These are phyloP conservation scores for Polyploca ridens DNA, from an alignment of 2,888 invertebrate genomes.

Conservation along the genomic window DNA sequence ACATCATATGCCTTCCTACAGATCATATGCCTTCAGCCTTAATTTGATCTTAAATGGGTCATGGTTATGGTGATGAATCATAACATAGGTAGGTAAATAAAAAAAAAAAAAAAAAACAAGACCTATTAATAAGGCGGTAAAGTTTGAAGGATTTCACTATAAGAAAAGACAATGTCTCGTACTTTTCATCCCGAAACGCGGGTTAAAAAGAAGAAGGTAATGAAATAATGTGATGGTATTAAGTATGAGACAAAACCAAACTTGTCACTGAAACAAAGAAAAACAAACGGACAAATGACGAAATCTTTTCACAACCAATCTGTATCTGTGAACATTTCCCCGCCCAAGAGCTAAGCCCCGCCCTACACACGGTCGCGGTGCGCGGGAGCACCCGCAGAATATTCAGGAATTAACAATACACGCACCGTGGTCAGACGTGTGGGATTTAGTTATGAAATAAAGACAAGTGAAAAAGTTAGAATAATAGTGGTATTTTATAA, in stretches of 20 bases:
- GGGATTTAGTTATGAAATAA: background rate
- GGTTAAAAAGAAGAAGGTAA: too few species aligned
- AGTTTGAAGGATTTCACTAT: too few species aligned
- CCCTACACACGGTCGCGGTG: constrained; percentile 31
- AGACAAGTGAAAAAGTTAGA: background rate
- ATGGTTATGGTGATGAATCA: too few species aligned
- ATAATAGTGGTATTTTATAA: background rate
- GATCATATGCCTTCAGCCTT: too few species aligned
- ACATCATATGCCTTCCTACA: too few species aligned
- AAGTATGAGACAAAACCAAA: background rate
- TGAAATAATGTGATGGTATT: too few species aligned
- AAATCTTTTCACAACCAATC: constrained; percentile 8
- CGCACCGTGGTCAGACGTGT: background rate
- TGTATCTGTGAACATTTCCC: constrained; percentile 25
- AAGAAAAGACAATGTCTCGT: too few species aligned
- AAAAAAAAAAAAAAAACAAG: too few species aligned
- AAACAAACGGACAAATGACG: background rate
- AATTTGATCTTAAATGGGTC: too few species aligned
- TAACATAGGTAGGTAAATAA: too few species aligned
- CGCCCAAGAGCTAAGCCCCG: constrained; percentile 56
- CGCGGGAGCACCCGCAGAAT: constrained; percentile 33
- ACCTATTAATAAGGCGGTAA: too few species aligned
- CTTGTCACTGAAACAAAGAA: background rate
- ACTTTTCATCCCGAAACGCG: too few species aligned
- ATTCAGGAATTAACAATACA: constrained; percentile 34